Percentiles rank a stretch among this genome's conserved stretches.
Evolutionary conservation across 1,140 invertebrate species (phyloP).

Genomic region (Heliconius himera): DNA sequence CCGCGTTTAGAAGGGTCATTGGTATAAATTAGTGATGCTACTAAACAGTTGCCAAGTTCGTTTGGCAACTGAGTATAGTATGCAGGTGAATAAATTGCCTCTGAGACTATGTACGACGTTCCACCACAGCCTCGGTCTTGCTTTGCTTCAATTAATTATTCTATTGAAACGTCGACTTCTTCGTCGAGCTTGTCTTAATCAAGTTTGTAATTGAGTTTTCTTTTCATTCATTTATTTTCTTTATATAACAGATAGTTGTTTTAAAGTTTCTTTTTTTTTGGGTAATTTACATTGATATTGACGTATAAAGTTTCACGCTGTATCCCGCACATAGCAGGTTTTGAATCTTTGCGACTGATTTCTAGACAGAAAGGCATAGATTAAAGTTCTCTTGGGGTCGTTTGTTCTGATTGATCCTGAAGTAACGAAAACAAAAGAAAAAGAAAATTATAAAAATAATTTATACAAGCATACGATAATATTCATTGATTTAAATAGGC

Average conservation of each 20-base stretch:
- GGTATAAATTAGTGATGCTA: conserved; percentile 37
- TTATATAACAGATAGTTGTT: not conserved
- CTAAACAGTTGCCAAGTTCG: conserved; percentile 43
- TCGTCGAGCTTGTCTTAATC: conserved; percentile 20
- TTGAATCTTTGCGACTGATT: too few relatives aligned
- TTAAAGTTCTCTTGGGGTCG: too few relatives aligned
- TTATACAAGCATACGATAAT: too few relatives aligned
- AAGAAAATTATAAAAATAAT: too few relatives aligned
- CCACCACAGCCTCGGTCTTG: conserved; percentile 24
- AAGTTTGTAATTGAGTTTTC: conserved; percentile 29
- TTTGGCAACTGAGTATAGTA: conserved; percentile 31
- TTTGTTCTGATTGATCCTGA: too few relatives aligned
- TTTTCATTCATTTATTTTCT: conserved; percentile 8
- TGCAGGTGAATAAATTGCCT: conserved; percentile 43
- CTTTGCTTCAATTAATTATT: conserved; percentile 41
- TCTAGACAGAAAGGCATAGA: too few relatives aligned
- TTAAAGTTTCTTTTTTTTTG: not conserved
- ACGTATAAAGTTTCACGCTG: too few relatives aligned
- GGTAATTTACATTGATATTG: too few relatives aligned
- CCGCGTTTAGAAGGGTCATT: conserved; percentile 38
- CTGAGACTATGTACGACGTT: conserved; percentile 34
- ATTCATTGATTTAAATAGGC: too few relatives aligned
- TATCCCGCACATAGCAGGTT: too few relatives aligned
- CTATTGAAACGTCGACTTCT: conserved; percentile 24
- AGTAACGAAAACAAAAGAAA: too few relatives aligned